These are phyloP conservation scores for Tetheella fluctuosa DNA, from an alignment of 2,888 invertebrate genomes.

Conservation along the genomic window DNA sequence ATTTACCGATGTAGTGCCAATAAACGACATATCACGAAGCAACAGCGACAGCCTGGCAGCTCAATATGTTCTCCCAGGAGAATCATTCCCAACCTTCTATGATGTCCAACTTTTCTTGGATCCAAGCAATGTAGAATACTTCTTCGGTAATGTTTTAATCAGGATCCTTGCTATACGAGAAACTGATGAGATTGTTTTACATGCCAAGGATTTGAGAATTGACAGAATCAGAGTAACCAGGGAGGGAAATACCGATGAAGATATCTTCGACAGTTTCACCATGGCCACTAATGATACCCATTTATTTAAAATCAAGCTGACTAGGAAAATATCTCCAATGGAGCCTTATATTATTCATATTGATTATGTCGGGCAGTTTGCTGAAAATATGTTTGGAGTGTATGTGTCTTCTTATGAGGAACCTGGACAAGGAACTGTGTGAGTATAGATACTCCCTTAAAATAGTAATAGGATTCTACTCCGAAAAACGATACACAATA, in stretches of 20 bases:
- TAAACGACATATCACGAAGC: constrained; percentile 19
- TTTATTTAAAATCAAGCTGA: constrained; percentile 75
- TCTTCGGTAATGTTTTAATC: constrained; percentile 75
- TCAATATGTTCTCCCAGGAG: constrained; percentile 80
- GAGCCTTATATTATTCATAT: constrained; percentile 80
- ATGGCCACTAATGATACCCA: constrained; percentile 68
- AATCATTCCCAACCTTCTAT: constrained; percentile 81
- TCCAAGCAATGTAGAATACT: constrained; percentile 65
- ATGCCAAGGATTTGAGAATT: constrained; percentile 75
- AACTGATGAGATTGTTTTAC: constrained; percentile 69
- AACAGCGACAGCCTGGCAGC: constrained; percentile 37
- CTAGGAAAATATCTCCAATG: constrained; percentile 49
- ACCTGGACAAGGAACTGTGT: constrained; percentile 46
- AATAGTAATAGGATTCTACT: too few relatives aligned
- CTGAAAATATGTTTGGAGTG: constrained; percentile 85
- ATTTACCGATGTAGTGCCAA: constrained; percentile 25
- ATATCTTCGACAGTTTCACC: constrained; percentile 42
- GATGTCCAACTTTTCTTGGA: constrained; percentile 75
- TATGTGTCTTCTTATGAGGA: constrained; percentile 83
- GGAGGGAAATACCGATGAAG: constrained; percentile 28
- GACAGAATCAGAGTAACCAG: constrained; percentile 41
- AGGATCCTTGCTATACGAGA: constrained; percentile 49
- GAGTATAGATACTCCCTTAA: constrained; percentile 50
- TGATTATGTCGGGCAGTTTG: constrained; percentile 82
- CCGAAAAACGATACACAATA: too few relatives aligned